Conservation (phyloP, 64 coral and sea anemone genomes). For the Pocillopora verrucosa region DNA sequence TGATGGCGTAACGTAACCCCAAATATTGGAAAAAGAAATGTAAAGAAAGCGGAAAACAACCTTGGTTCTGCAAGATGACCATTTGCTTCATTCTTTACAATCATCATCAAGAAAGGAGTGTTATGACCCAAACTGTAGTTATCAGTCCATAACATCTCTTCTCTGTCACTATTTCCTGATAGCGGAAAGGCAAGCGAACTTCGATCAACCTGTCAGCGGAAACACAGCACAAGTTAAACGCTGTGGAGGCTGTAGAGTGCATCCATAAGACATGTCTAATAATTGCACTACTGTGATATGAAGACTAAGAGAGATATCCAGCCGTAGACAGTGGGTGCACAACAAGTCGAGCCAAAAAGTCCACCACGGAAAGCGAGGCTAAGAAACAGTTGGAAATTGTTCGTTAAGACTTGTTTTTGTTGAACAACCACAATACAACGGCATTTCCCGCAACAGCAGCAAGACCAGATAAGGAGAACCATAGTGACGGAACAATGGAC, state of each 20-base stretch:
- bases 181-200: conserved; percentile 6
- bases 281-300: background rate
- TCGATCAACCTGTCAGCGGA: conserved; percentile 12
- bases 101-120: background rate
- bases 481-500: too few species aligned
- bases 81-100: background rate
- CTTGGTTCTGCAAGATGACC: background rate
- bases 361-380: background rate
- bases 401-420: background rate
- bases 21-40: background rate
- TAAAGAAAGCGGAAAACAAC: background rate
- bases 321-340: background rate
- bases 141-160: background rate
- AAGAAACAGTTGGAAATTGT: conserved; percentile 10
- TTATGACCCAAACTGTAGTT: background rate
- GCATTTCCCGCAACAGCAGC: conserved; percentile 25
- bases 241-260: background rate
- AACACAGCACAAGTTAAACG: background rate
- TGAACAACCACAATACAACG: conserved; percentile 1
- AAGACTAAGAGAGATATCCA: background rate
- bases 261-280: background rate
- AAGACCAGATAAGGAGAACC: background rate
- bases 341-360: background rate
- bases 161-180: conserved; percentile 1
- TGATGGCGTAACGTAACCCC: background rate